These are phyloP conservation scores for Notothenia coriiceps DNA, from an alignment of 2,113 vertebrate genomes.

Conservation along the genomic window DNA sequence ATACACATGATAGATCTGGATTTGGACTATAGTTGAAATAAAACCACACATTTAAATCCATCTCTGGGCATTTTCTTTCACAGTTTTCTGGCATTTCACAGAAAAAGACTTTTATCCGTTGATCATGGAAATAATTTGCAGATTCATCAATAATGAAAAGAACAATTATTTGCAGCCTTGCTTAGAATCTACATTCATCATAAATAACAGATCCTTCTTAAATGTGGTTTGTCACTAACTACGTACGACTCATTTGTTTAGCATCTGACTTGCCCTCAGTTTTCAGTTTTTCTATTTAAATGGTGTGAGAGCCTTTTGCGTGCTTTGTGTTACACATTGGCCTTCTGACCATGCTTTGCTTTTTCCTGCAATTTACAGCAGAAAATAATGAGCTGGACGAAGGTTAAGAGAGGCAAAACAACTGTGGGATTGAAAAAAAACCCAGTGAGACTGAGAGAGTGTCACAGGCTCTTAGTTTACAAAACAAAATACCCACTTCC, in stretches of 20 bases:
- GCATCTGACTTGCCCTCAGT: background rate
- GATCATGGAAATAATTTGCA: background rate
- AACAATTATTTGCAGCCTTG: background rate
- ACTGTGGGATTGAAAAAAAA: constrained; percentile 15
- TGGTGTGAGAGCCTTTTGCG: constrained; percentile 18
- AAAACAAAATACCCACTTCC: constrained; percentile 39
- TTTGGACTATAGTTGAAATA: background rate
- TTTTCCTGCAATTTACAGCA: constrained; percentile 16
- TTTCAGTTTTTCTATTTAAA: background rate
- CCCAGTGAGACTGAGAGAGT: constrained; percentile 2
- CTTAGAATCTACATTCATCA: background rate
- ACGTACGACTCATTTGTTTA: constrained; percentile 6
- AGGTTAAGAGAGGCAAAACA: constrained; percentile 12
- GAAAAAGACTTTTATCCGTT: background rate
- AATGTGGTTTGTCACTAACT: constrained; percentile 1
- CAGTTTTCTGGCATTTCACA: background rate
- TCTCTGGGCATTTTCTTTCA: background rate
- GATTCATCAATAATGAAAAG: background rate
- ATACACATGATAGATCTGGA: background rate
- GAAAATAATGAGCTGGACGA: constrained; percentile 23
- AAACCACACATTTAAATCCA: background rate
- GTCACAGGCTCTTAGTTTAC: constrained; percentile 4
- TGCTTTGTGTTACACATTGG: constrained; percentile 3
- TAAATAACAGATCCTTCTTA: background rate
- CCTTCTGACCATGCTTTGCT: background rate